Evolutionary conservation across 2,888 invertebrate species (phyloP).

Genomic region (Pediacus dermestoides): DNA sequence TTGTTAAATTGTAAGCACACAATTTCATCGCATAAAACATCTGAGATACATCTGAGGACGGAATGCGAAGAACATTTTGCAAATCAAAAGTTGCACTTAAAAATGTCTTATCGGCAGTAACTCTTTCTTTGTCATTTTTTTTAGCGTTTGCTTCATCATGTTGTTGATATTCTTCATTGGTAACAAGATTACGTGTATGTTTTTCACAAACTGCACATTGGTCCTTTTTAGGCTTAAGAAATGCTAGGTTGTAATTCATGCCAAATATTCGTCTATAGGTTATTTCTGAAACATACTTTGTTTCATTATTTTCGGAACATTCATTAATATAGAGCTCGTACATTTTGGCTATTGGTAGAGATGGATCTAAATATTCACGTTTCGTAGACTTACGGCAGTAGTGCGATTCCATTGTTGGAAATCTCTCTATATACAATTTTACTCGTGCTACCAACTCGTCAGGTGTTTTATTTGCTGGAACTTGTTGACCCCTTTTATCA

Average conservation of each 20-base stretch:
- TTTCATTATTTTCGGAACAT: constrained; percentile 14
- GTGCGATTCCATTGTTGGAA: constrained; percentile 15
- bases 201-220: constrained; percentile 23
- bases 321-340: constrained; percentile 21
- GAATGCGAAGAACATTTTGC: constrained; percentile 35
- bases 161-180: constrained; percentile 19
- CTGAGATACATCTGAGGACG: constrained; percentile 29
- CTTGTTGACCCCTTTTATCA: constrained; percentile 5
- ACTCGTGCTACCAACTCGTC: constrained; percentile 14
- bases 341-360: constrained; percentile 25
- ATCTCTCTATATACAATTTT: constrained; percentile 15
- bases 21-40: constrained; percentile 31
- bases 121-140: constrained; percentile 18
- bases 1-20: constrained; percentile 11
- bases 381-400: constrained; percentile 15
- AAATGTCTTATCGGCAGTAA: constrained; percentile 11
- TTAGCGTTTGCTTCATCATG: constrained; percentile 26
- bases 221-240: constrained; percentile 27
- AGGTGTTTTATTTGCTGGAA: constrained; percentile 10
- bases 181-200: constrained; percentile 8
- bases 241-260: constrained; percentile 23
- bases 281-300: constrained; percentile 18
- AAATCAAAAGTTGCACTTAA: constrained; percentile 32
- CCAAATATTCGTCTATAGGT: constrained; percentile 24
- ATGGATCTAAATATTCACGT: constrained; percentile 21